A percentile compares a stretch with the other conserved stretches of the same genome.
Conservation (phyloP, 2,113 vertebrate genomes). For the Ictidomys tridecemlineatus region DNA sequence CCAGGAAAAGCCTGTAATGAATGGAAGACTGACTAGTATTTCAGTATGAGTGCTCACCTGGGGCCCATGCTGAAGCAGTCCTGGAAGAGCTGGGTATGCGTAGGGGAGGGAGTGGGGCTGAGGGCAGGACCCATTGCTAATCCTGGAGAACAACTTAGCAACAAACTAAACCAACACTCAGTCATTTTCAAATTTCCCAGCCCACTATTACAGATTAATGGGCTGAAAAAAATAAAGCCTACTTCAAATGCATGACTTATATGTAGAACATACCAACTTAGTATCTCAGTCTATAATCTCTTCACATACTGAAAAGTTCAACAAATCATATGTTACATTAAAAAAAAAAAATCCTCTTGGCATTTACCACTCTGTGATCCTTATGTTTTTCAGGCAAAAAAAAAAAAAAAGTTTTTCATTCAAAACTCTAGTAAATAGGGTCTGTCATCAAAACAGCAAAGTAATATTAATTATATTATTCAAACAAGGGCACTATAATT, state of each 20-base stretch:
- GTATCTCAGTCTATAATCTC: neutral
- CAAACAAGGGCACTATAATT: neutral
- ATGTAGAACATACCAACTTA: constrained; percentile 27
- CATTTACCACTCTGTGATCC: neutral
- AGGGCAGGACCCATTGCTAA: neutral
- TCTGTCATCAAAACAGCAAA: constrained; percentile 41
- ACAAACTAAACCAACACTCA: constrained; percentile 10
- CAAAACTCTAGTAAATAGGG: constrained; percentile 17
- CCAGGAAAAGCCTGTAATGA: neutral
- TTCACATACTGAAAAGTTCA: neutral
- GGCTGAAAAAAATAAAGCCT: neutral
- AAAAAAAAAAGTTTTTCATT: neutral
- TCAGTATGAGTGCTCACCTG: neutral
- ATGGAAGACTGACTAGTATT: neutral
- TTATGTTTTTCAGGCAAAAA: constrained; percentile 4
- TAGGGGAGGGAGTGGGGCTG: fast-evolving
- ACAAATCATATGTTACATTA: neutral
- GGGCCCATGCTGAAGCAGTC: neutral
- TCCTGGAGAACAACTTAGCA: neutral
- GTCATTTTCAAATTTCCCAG: neutral
- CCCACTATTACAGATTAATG: neutral
- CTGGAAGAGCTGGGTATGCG: neutral
- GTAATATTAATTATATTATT: constrained; percentile 65
- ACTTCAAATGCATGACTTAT: neutral
- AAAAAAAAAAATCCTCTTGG: neutral